phyloP scores from a whole-genome alignment of 1,140 invertebrate genomes.

The Thaumatotibia leucotreta region DNA sequence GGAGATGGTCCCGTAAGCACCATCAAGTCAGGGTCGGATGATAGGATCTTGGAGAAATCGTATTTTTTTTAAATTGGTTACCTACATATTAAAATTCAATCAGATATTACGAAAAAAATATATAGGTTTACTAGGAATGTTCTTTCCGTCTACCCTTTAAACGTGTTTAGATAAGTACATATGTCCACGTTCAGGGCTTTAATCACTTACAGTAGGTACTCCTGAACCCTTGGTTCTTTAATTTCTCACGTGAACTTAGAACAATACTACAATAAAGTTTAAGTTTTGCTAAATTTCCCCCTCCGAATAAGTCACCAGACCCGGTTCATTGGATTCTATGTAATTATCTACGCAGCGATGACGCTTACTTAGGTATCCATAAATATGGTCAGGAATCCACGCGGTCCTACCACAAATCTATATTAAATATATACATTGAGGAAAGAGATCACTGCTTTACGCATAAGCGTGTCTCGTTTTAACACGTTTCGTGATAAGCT shows the following conservation, averaged over 20 bases:
- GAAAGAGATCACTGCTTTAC: not conserved
- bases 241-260: not conserved
- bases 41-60: no score
- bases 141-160: no score
- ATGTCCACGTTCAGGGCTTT: no score
- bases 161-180: no score
- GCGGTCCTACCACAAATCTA: not conserved
- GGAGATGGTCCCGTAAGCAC: no score
- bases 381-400: not conserved
- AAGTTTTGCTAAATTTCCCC: not conserved
- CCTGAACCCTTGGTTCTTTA: no score
- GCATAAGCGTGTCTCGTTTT: slow-evolving; percentile 6
- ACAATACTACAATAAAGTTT: not conserved
- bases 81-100: no score
- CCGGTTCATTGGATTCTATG: not conserved
- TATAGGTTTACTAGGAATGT: no score
- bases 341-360: slow-evolving; percentile 3
- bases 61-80: no score
- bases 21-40: no score
- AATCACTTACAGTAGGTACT: no score
- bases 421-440: not conserved
- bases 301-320: not conserved
- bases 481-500: not conserved
- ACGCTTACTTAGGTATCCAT: not conserved
- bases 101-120: no score